phyloP scores from a whole-genome alignment of 2,113 vertebrate genomes.

The Pseudorasbora parva region DNA sequence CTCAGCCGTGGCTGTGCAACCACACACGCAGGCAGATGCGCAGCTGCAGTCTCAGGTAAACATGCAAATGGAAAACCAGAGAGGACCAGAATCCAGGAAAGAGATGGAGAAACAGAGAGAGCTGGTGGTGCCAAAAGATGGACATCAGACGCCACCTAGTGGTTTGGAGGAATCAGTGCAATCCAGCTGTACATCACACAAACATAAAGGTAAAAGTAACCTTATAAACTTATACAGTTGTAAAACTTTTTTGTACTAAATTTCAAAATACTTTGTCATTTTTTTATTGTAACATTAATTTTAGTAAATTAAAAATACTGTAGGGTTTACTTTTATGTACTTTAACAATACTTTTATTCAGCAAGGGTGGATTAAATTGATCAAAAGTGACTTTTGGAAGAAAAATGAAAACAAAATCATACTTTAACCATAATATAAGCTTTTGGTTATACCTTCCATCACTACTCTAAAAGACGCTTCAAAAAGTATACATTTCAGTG shows the following conservation, averaged over 20 bases:
- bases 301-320: too few relatives aligned
- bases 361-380: too few relatives aligned
- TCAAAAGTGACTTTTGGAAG: too few relatives aligned
- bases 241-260: background rate
- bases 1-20: constrained; percentile 42
- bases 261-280: too few relatives aligned
- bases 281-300: too few relatives aligned
- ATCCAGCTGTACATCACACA: constrained; percentile 31
- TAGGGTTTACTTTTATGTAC: too few relatives aligned
- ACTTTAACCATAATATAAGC: too few relatives aligned
- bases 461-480: background rate
- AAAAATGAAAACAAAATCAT: too few relatives aligned
- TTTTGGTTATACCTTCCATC: too few relatives aligned
- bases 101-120: constrained; percentile 64
- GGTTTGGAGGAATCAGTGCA: constrained; percentile 38
- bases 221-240: background rate
- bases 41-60: constrained; percentile 31
- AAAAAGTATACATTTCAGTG: background rate
- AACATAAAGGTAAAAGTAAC: constrained; percentile 52
- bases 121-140: constrained; percentile 26
- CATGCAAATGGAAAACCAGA: constrained; percentile 64
- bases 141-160: constrained; percentile 48
- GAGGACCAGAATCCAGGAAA: constrained; percentile 39
- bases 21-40: constrained; percentile 28
- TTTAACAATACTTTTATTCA: too few relatives aligned